These are phyloP conservation scores for Globodera rostochiensis DNA, from an alignment of 1,140 invertebrate genomes.

Conservation along the genomic window DNA sequence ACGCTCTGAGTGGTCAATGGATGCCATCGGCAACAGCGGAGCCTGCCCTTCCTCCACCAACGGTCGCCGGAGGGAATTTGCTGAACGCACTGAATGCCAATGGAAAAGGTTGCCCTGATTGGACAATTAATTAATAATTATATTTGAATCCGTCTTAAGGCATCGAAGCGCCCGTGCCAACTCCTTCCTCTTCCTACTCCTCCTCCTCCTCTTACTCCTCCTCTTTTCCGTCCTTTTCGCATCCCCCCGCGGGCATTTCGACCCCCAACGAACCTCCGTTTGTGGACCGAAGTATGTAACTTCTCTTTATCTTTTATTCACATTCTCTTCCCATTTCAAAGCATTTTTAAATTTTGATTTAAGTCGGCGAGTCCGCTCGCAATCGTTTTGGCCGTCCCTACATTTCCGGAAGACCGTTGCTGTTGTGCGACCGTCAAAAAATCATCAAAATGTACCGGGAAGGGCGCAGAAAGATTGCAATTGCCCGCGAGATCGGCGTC, in stretches of 20 bases:
- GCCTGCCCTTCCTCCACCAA: background rate
- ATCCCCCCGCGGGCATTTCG: background rate
- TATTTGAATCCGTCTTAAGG: background rate
- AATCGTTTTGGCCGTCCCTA: constrained; percentile 31
- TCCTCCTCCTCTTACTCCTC: background rate
- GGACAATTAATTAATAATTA: too few species aligned
- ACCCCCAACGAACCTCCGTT: background rate
- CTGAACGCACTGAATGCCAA: background rate
- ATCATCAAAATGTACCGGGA: constrained; percentile 20
- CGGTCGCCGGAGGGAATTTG: background rate
- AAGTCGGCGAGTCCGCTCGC: constrained; percentile 29
- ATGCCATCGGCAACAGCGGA: background rate
- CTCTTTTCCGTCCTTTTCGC: background rate
- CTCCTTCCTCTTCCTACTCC: background rate
- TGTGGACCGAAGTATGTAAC: background rate
- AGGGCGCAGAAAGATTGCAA: constrained; percentile 20
- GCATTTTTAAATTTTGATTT: background rate
- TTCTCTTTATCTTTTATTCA: background rate
- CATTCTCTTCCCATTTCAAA: background rate
- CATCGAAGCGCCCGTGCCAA: background rate
- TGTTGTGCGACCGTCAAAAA: constrained; percentile 27
- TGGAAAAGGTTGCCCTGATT: background rate
- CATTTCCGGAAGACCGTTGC: constrained; percentile 27
- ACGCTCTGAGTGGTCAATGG: background rate
- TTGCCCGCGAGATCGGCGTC: constrained; percentile 28